These are phyloP conservation scores for Centropus unirufus DNA, from an alignment of 2,113 vertebrate genomes.

Conservation along the genomic window DNA sequence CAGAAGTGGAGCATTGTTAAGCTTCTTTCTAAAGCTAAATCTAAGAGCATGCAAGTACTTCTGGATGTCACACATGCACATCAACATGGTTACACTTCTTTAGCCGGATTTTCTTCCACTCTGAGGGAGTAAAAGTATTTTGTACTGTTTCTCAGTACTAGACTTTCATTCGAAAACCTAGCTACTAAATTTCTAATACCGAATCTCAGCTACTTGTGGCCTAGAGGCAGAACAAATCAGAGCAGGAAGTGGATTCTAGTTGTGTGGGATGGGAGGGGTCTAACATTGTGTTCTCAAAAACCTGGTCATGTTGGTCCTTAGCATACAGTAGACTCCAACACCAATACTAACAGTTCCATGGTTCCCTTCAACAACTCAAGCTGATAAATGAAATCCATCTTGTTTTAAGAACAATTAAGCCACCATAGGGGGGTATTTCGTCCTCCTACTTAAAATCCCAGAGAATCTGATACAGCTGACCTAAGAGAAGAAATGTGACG, in stretches of 20 bases:
- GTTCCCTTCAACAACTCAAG: slow-evolving; percentile 37
- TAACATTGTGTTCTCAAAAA: not conserved
- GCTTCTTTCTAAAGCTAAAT: not conserved
- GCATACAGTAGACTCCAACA: not conserved
- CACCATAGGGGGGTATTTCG: slow-evolving; percentile 44
- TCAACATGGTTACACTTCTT: not conserved
- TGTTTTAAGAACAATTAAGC: slow-evolving; percentile 46
- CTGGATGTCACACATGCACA: not conserved
- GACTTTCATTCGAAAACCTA: not conserved
- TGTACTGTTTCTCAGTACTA: not conserved
- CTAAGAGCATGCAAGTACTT: not conserved
- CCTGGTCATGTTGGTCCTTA: not conserved
- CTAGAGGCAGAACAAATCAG: not conserved
- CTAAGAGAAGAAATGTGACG: slow-evolving; percentile 39
- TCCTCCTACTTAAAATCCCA: slow-evolving; percentile 39
- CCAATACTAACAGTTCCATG: not conserved
- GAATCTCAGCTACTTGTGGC: not conserved
- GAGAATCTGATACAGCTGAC: slow-evolving; percentile 27
- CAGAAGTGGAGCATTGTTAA: not conserved
- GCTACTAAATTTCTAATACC: not conserved
- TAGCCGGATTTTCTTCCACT: not conserved
- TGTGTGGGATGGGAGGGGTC: not conserved
- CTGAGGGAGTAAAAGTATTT: not conserved
- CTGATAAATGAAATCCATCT: slow-evolving; percentile 56
- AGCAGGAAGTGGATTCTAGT: not conserved